Evolutionary conservation across 92 coral and sea anemone species (phyloP).

Genomic region (Porites rus): DNA sequence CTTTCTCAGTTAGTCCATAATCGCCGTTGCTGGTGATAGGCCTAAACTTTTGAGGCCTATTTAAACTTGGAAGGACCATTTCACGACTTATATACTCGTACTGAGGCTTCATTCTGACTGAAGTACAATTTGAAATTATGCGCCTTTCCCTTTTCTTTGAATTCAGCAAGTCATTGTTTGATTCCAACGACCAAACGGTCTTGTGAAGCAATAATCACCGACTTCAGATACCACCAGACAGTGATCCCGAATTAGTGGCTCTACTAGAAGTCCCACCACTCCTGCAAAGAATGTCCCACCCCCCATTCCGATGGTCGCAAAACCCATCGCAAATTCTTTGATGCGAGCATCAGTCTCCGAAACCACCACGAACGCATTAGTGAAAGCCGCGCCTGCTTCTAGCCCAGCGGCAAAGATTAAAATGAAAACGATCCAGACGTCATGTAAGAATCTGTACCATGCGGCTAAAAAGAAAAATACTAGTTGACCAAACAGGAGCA

Average conservation of each 20-base stretch:
- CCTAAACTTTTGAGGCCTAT: no score
- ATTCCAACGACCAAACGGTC: constrained; percentile 89
- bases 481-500: constrained; percentile 67
- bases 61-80: no score
- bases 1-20: no score
- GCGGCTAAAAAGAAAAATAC: constrained; percentile 81
- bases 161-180: constrained; percentile 60
- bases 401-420: constrained; percentile 92
- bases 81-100: no score
- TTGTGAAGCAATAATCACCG: constrained; percentile 84
- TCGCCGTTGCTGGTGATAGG: no score
- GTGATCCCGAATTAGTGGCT: constrained; percentile 81
- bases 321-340: constrained; percentile 92
- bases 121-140: no score
- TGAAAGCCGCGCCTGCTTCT: constrained; percentile 89
- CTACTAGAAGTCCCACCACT: constrained; percentile 80
- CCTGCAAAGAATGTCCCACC: constrained; percentile 92
- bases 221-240: constrained; percentile 67
- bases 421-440: constrained; percentile 84
- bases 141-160: not conserved
- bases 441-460: constrained; percentile 87
- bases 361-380: constrained; percentile 86
- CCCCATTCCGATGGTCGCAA: constrained; percentile 95
- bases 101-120: no score
- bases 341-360: constrained; percentile 76